Percentiles rank a stretch among this genome's conserved stretches.
Evolutionary conservation across 2,113 vertebrate species (phyloP).

Genomic region (Euleptes europaea): DNA sequence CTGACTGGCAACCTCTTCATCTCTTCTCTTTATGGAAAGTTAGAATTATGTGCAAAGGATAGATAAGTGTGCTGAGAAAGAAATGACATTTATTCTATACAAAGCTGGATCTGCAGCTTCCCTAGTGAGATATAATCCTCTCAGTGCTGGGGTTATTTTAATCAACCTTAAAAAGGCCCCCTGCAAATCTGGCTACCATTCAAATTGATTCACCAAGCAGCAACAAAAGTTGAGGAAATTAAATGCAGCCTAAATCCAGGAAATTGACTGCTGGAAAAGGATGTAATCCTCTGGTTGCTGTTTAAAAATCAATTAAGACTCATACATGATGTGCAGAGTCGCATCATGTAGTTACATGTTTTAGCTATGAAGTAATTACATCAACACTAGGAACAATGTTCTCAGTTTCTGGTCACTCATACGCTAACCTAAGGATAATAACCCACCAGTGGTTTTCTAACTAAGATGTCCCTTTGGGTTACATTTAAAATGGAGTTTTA

Average conservation of each 20-base stretch:
- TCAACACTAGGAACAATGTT: neutral
- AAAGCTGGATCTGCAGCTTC: constrained; percentile 46
- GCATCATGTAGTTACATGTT: neutral
- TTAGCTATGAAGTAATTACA: neutral
- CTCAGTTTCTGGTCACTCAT: neutral
- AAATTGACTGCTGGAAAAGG: neutral
- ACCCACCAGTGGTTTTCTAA: neutral
- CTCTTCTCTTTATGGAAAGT: constrained; percentile 48
- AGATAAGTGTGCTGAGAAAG: constrained; percentile 61
- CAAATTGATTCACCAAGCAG: constrained; percentile 36
- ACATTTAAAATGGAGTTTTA: neutral
- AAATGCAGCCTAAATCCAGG: constrained; percentile 1
- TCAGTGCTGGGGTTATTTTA: constrained; percentile 45
- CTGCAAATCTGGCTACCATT: constrained; percentile 32
- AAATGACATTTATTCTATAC: constrained; percentile 44
- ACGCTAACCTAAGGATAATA: neutral
- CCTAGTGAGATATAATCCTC: constrained; percentile 54
- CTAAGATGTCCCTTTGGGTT: neutral
- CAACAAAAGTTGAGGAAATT: neutral
- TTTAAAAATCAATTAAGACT: constrained; percentile 12
- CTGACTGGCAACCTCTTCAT: constrained; percentile 17
- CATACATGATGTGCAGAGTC: neutral
- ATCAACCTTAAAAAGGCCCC: constrained; percentile 35
- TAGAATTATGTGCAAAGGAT: constrained; percentile 46
- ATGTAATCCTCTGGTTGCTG: neutral